Conservation (phyloP, 2,113 vertebrate species). For the Rhinolophus ferrumequinum region DNA sequence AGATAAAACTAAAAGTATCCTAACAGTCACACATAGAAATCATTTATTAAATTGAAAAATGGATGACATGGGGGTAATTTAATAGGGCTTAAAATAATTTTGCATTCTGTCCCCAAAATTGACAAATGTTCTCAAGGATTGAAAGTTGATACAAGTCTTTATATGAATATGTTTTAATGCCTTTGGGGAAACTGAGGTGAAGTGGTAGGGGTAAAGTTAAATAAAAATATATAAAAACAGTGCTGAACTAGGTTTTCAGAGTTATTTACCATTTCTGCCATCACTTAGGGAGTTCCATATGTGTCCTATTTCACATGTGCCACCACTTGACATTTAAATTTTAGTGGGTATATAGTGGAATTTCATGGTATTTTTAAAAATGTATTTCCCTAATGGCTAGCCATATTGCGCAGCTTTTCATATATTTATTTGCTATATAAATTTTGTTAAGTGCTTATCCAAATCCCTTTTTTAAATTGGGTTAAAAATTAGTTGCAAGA, state of each 20-base stretch:
- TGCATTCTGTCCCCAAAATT: not conserved
- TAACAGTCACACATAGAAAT: not conserved
- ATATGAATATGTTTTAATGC: not conserved
- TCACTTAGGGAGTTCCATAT: not conserved
- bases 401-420: not conserved
- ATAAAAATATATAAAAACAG: no score
- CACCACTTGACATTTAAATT: not conserved
- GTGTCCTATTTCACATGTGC: not conserved
- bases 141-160: not conserved
- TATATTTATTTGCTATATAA: not conserved
- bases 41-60: slow-evolving; percentile 18
- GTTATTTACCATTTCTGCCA: not conserved
- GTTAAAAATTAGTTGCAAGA: not conserved
- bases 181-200: not conserved
- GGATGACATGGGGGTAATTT: not conserved
- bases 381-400: not conserved
- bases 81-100: not conserved
- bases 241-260: not conserved
- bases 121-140: not conserved
- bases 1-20: not conserved
- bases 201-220: not conserved
- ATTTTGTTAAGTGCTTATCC: not conserved
- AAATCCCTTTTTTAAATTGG: not conserved
- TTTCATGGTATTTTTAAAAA: not conserved
- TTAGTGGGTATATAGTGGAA: not conserved